phyloP scores from a whole-genome alignment of 37 sponge, comb jelly and placozoan species.

The Agelas oroides region DNA sequence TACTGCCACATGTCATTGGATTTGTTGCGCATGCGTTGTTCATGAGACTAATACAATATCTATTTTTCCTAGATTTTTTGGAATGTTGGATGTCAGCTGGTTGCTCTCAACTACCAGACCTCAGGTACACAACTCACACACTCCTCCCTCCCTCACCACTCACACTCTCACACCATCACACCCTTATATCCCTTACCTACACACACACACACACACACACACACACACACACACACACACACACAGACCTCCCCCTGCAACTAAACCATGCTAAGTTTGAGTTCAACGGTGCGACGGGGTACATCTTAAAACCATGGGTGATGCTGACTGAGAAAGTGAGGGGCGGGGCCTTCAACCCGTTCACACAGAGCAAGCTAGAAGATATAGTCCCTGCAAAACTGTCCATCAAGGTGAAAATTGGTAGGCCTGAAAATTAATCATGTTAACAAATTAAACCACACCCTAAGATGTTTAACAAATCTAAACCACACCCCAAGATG shows the following conservation, averaged over 20 bases:
- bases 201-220: not conserved
- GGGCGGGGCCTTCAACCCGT: conserved; percentile 67
- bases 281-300: conserved; percentile 78
- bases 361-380: conserved; percentile 75
- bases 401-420: conserved; percentile 46
- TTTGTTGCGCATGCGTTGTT: not conserved
- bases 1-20: not conserved
- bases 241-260: conserved; percentile 79
- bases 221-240: not conserved
- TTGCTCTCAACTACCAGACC: conserved; percentile 94
- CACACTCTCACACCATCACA: not conserved
- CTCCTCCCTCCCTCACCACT: not conserved
- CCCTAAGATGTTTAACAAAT: not conserved
- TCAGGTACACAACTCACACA: no score
- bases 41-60: no score
- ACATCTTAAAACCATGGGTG: conserved; percentile 83
- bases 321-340: conserved; percentile 46
- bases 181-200: no score
- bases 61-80: conserved; percentile 75
- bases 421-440: not conserved
- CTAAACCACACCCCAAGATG: no score
- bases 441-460: not conserved
- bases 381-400: conserved; percentile 74
- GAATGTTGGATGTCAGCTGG: conserved; percentile 95
- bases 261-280: conserved; percentile 90